phyloP scores from a whole-genome alignment of 2,797 vertebrate genomes.

The Cossypha heuglini region DNA sequence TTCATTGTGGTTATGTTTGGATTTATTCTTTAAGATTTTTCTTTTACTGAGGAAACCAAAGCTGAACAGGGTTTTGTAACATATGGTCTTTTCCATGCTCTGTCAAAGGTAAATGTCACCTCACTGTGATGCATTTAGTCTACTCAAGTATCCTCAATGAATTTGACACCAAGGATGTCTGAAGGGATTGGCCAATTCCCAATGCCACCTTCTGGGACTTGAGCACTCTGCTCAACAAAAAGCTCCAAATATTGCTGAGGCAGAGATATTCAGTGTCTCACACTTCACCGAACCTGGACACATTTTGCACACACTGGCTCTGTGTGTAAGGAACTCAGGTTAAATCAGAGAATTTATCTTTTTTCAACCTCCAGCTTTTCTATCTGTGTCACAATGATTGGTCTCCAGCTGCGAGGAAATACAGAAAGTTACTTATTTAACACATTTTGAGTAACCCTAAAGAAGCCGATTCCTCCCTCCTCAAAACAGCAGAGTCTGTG shows the following conservation, averaged over 20 bases:
- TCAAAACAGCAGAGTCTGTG: neutral
- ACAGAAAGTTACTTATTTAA: conserved; percentile 4
- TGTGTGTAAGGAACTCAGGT: neutral
- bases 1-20: neutral
- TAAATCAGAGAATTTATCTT: neutral
- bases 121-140: neutral
- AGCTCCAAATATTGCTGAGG: neutral
- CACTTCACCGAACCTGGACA: neutral
- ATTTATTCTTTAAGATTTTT: neutral
- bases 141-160: neutral
- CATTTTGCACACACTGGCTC: neutral
- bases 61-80: neutral
- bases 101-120: neutral
- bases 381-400: neutral
- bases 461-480: neutral
- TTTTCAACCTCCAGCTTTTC: conserved; percentile 1
- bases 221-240: neutral
- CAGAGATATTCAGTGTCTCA: neutral
- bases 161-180: neutral
- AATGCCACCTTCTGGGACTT: neutral
- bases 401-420: conserved; percentile 2
- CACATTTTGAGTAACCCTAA: neutral
- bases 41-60: neutral
- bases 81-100: neutral
- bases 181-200: neutral